These are phyloP conservation scores for Microcebus murinus DNA, from an alignment of 2,113 vertebrate genomes.

Conservation along the genomic window DNA sequence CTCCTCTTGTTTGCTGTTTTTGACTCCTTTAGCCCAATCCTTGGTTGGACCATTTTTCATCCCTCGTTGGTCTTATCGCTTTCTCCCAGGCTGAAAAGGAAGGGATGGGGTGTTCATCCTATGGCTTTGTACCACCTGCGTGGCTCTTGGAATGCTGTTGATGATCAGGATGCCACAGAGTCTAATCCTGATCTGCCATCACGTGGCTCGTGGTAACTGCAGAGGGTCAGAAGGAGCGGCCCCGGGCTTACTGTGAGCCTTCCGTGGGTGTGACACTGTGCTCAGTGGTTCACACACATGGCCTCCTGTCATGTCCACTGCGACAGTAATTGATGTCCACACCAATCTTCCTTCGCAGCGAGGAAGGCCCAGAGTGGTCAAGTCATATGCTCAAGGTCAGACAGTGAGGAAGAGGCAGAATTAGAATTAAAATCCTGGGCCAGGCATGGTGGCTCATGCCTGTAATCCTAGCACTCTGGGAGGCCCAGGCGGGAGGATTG, in stretches of 20 bases:
- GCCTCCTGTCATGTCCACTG: background rate
- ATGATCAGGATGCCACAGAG: background rate
- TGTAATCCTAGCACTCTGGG: no score
- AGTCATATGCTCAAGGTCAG: background rate
- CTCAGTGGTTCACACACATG: accelerated
- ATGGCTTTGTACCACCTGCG: background rate
- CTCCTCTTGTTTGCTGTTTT: background rate
- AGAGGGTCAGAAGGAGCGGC: background rate
- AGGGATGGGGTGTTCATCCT: background rate
- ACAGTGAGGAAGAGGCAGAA: background rate
- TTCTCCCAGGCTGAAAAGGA: background rate
- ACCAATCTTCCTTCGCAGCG: background rate
- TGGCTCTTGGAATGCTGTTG: background rate
- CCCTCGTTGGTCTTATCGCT: background rate
- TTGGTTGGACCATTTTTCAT: background rate
- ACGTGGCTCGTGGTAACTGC: background rate
- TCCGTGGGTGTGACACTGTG: background rate
- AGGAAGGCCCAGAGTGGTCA: background rate
- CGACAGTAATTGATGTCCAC: background rate
- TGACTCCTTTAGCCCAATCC: background rate
- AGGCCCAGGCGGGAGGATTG: no score
- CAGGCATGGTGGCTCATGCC: no score
- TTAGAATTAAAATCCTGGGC: background rate
- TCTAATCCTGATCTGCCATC: background rate
- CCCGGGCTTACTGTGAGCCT: background rate